Base-by-base conservation (phyloP, 2,888 invertebrate species). In the Dendrolimus pini region DNA sequence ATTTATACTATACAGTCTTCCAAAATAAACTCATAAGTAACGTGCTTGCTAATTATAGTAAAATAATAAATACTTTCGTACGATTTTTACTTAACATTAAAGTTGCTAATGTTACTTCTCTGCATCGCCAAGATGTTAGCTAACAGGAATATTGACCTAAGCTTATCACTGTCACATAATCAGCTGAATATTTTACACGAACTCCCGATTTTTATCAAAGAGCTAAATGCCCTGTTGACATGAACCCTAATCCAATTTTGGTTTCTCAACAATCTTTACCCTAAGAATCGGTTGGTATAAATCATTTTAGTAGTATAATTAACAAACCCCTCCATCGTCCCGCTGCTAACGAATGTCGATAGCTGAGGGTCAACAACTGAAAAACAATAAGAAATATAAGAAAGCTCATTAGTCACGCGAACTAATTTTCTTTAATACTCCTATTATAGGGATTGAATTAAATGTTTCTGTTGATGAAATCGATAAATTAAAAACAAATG, bases 321-420 rank as follows among this genome's bases (percentile, higher is more conserved):
- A 84, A 72, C 70, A 62, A 65, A 69, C 64, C 69, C 65, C 64
- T 69, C 68, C 63, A 66, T 65, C 65, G 67, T 66, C 72, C 71
- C 69, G 71, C 71, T 75, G 70, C 69, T 68, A 68, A 71, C 77
- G 74, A 79, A 85, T 76, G 83, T 85, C 84, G 79, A 86, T 84
- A 77, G 78, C 71, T 72, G 66, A 74, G 85, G 88, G 86, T 85
- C 85, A 86, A 81, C 84, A 81, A 77, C 83, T 84, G 78, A 79
- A 84, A 87, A 88, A 89, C 85, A 87, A 88, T 88, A 85, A 86
- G 86, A 85, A 83, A 81, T 80, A 80, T 76, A 80, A 85, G 78
- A 84, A 85, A 83, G 75, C 78, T 79, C 83, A 85, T 85, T 83
- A 84, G 87, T 88, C 87, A 89, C 88, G 86, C 88, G 74, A 88